Conservation (phyloP, 2,113 vertebrate species). For the Sakesphorus luctuosus region DNA sequence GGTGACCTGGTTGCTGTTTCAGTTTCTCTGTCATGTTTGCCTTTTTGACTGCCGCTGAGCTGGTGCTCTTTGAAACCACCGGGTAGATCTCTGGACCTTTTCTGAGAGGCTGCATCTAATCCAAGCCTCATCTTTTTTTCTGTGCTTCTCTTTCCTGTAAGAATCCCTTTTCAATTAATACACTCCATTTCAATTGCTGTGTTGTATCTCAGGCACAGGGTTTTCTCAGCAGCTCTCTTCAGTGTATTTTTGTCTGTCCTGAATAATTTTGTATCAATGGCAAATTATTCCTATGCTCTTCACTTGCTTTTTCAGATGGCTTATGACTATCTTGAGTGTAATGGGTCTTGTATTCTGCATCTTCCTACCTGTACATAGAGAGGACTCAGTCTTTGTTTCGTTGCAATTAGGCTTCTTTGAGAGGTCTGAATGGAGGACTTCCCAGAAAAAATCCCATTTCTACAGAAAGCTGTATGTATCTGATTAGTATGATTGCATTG, state of each 20-base stretch:
- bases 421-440: neutral
- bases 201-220: neutral
- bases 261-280: neutral
- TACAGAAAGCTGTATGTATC: neutral
- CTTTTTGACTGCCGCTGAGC: neutral
- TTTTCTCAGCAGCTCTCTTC: neutral
- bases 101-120: neutral
- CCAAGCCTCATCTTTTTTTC: neutral
- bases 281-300: neutral
- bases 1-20: neutral
- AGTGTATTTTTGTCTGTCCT: neutral
- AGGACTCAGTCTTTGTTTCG: neutral
- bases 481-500: neutral
- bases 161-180: neutral
- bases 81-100: neutral
- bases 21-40: neutral
- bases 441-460: neutral
- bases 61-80: neutral
- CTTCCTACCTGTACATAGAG: rapidly evolving
- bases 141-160: neutral
- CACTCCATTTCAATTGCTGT: rapidly evolving
- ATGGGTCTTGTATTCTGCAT: neutral
- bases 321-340: neutral
- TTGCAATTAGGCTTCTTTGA: neutral
- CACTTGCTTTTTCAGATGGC: neutral